phyloP scores from a whole-genome alignment of 2,797 vertebrate species.

The Mallotus villosus region DNA sequence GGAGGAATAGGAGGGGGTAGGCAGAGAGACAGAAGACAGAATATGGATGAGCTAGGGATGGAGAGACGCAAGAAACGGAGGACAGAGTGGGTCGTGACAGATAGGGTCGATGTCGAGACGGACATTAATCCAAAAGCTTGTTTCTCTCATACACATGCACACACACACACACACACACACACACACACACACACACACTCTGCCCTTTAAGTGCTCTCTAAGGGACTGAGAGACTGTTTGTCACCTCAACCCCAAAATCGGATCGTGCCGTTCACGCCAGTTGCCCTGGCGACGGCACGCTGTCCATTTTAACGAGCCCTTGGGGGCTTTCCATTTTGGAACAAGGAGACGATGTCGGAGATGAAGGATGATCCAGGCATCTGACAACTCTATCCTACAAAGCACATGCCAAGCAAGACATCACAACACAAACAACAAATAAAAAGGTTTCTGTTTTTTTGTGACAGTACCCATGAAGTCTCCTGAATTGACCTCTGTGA shows the following conservation, averaged over 20 bases:
- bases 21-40: neutral
- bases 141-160: constrained; percentile 68
- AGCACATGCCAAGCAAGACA: too few relatives aligned
- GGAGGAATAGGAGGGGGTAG: neutral
- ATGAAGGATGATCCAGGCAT: neutral
- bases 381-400: neutral
- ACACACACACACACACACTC: neutral
- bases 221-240: constrained; percentile 27
- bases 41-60: neutral
- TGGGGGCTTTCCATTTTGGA: constrained; percentile 18
- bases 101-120: neutral
- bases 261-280: constrained; percentile 37
- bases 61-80: neutral
- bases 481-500: too few relatives aligned
- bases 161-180: constrained; percentile 25
- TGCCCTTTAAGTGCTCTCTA: constrained; percentile 3
- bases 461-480: too few relatives aligned
- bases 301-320: constrained; percentile 34
- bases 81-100: too few relatives aligned
- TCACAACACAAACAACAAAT: neutral
- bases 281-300: constrained; percentile 38
- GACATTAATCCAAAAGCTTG: constrained; percentile 51
- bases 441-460: neutral
- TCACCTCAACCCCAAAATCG: constrained; percentile 51
- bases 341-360: constrained; percentile 2